A percentile compares a stretch with the other conserved stretches of the same genome.
These are phyloP conservation scores for Aurelia coerulea DNA, from an alignment of 30 jellyfish, hydroid and myxozoan species.

Conservation along the genomic window DNA sequence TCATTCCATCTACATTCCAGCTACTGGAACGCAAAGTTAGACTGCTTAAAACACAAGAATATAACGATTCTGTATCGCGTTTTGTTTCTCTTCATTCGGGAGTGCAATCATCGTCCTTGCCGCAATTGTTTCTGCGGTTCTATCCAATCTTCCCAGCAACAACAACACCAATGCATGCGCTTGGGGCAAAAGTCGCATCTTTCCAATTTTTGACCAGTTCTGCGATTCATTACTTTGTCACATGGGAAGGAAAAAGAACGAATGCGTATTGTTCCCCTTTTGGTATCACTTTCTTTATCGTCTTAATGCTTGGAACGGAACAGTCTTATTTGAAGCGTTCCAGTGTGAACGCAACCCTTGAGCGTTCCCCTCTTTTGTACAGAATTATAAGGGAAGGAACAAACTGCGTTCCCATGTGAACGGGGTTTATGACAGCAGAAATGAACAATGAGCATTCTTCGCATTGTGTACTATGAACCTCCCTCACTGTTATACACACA, in stretches of 20 bases:
- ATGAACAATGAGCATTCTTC: no score
- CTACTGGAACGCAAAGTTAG: no score
- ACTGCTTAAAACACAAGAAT: background rate
- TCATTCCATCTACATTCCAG: no score
- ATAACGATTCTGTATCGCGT: background rate
- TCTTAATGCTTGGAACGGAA: constrained; percentile 2
- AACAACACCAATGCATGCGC: constrained; percentile 31
- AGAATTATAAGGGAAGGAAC: background rate
- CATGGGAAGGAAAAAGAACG: constrained; percentile 16
- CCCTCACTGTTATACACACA: no score
- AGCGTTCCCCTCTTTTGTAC: constrained; percentile 12
- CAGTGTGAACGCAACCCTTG: constrained; percentile 1
- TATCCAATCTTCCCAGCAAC: background rate
- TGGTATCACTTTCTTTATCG: constrained; percentile 12
- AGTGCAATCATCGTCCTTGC: no score
- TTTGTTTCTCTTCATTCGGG: no score
- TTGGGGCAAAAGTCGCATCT: background rate
- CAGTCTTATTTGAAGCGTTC: constrained; percentile 10
- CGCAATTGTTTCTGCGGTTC: no score
- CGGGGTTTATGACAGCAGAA: background rate
- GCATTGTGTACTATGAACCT: no score
- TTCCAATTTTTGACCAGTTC: constrained; percentile 2
- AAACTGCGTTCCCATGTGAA: background rate
- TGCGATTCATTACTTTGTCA: background rate
- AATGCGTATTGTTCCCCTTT: background rate